Base-by-base conservation (phyloP, 1,140 invertebrate species). In the Magallana angulata region DNA sequence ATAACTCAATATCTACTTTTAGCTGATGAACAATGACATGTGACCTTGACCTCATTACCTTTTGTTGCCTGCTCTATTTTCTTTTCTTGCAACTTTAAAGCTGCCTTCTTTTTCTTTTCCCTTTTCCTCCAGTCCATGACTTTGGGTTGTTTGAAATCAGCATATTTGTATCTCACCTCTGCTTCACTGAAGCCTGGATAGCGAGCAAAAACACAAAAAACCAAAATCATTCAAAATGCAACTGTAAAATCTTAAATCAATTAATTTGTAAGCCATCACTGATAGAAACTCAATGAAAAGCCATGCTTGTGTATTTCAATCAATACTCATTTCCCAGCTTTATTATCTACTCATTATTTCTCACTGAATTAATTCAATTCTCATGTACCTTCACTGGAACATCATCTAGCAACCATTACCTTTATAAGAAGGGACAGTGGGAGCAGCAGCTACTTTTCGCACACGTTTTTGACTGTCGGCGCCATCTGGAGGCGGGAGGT, bases 361-460 rank as follows among this genome's bases (percentile, higher is more conserved):
- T 57, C 2, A 2, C n/a, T 82, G 7, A 18, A 36, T 11, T 30
- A 8, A 82, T 57, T 82, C 36, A 57, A n/a, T 1, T n/a, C 7
- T 16, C 57, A 11, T 57, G 14, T 82, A 5, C 7, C 57, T 57
- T 57, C 4, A 82, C 12, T 57, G 48, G 16, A 16, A 82, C 24
- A 57, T 11, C n/a, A 57, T 14, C 11, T 1, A 7, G 18, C 36
- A 0, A 7, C 48, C 14, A 2, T 16, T 87, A 94, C 93, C 93
- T 92, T 92, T 94, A 76, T 93, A 94, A 16, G 89, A 71, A 7
- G 92, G 93, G 4, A 90, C 59, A 60, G 93, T 89, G 11, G 92
- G 92, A 16, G 89, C 93, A 12, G 92, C 87, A 64, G 93, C 93
- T 57, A 94, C 89, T 87, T 94, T 94, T 18, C 93, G 89, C 6